phyloP scores from a whole-genome alignment of 2,888 invertebrate genomes.

The Drosophila subquinaria region DNA sequence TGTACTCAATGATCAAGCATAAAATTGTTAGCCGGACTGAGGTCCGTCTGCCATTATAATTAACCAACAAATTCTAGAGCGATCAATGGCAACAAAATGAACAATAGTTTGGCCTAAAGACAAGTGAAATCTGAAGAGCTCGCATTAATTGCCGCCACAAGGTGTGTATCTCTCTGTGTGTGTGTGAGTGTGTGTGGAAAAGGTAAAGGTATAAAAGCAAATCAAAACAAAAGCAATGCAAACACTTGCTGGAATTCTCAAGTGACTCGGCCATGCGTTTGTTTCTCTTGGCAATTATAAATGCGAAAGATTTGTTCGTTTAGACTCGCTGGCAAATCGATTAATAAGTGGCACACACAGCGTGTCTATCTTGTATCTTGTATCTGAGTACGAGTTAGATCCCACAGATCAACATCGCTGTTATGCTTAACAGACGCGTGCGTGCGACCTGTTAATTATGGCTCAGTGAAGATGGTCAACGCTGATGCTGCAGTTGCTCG shows the following conservation, averaged over 20 bases:
- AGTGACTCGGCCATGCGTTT: slow-evolving; percentile 39
- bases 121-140: slow-evolving; percentile 74
- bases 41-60: slow-evolving; percentile 47
- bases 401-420: slow-evolving; percentile 38
- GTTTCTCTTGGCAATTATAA: slow-evolving; percentile 32
- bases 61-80: slow-evolving; percentile 77
- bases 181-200: slow-evolving; percentile 21
- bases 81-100: slow-evolving; percentile 54
- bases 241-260: slow-evolving; percentile 45
- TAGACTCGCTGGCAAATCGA: slow-evolving; percentile 64
- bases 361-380: slow-evolving; percentile 34
- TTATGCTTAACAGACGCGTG: slow-evolving; percentile 31
- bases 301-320: slow-evolving; percentile 44
- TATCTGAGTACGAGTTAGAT: slow-evolving; percentile 22
- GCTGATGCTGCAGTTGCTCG: slow-evolving; percentile 50
- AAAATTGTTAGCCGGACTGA: slow-evolving; percentile 24
- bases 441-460: slow-evolving; percentile 72
- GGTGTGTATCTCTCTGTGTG: slow-evolving; percentile 7
- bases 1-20: slow-evolving; percentile 52
- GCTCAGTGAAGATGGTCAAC: slow-evolving; percentile 66
- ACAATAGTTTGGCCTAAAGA: slow-evolving; percentile 58
- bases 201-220: slow-evolving; percentile 37
- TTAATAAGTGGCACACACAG: slow-evolving; percentile 74
- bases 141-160: slow-evolving; percentile 59
- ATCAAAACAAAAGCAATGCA: slow-evolving; percentile 45